phyloP scores from a whole-genome alignment of 2,888 invertebrate species.

The Aplocera efformata region DNA sequence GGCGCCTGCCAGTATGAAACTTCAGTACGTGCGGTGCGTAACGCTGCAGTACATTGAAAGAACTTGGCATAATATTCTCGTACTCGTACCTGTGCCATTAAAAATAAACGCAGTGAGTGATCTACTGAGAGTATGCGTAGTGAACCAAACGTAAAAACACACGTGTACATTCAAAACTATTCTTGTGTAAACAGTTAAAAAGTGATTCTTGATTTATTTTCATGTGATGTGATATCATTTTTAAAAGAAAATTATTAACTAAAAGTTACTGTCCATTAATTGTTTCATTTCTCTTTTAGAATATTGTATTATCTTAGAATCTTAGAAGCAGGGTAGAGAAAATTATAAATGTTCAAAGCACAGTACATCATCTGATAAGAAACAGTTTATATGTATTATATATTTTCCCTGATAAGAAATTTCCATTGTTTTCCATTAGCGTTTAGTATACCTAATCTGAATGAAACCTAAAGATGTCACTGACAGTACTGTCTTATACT shows the following conservation, averaged over 20 bases:
- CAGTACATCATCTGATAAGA: constrained; percentile 4
- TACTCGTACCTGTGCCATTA: constrained; percentile 5
- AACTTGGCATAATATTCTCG: constrained; percentile 8
- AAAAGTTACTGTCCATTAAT: too few species aligned
- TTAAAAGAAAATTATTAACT: too few species aligned
- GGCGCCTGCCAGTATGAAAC: constrained; percentile 63
- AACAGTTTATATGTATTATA: constrained; percentile 10
- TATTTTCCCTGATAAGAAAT: constrained; percentile 12
- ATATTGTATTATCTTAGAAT: too few species aligned
- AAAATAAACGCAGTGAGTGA: constrained; percentile 10
- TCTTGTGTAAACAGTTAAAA: too few species aligned
- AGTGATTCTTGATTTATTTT: too few species aligned
- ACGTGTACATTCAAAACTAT: too few species aligned
- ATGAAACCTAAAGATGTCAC: too few species aligned
- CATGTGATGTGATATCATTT: too few species aligned
- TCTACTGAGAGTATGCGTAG: constrained; percentile 2
- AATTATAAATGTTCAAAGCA: background rate
- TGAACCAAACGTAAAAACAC: background rate
- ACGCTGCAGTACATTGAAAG: constrained; percentile 30
- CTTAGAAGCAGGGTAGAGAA: too few species aligned
- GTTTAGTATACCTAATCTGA: background rate
- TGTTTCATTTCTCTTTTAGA: too few species aligned
- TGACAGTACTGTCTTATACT: too few species aligned
- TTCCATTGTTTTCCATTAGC: constrained; percentile 8
- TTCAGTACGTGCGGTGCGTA: constrained; percentile 49